phyloP scores from a whole-genome alignment of 2,888 invertebrate genomes.

The Frankliniella fusca region DNA sequence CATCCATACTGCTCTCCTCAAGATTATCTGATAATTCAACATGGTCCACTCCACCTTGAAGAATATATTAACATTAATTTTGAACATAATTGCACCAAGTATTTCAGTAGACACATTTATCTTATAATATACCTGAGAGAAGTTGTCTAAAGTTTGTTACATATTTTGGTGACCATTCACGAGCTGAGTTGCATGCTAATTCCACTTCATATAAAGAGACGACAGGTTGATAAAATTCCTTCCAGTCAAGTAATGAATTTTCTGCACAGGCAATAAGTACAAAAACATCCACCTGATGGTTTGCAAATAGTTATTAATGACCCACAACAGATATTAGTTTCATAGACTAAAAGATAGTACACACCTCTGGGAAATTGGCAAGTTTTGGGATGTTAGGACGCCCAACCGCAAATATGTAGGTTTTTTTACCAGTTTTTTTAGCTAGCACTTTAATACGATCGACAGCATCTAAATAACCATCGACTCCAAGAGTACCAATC shows the following conservation, averaged over 20 bases:
- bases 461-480: slow-evolving; percentile 71
- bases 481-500: slow-evolving; percentile 84
- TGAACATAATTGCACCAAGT: neutral
- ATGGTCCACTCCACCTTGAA: slow-evolving; percentile 45
- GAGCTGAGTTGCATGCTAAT: slow-evolving; percentile 63
- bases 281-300: slow-evolving; percentile 78
- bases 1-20: slow-evolving; percentile 51
- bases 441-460: slow-evolving; percentile 69
- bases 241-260: slow-evolving; percentile 75
- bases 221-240: slow-evolving; percentile 85
- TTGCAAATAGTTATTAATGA: slow-evolving; percentile 28
- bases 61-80: neutral
- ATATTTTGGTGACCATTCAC: slow-evolving; percentile 58
- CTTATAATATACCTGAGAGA: slow-evolving; percentile 54
- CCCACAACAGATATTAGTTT: slow-evolving; percentile 23
- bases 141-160: slow-evolving; percentile 72
- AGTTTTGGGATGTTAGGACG: slow-evolving; percentile 92
- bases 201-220: slow-evolving; percentile 91
- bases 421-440: slow-evolving; percentile 68
- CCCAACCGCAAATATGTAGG: slow-evolving; percentile 88
- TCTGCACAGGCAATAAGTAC: slow-evolving; percentile 89
- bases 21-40: slow-evolving; percentile 34
- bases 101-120: neutral
- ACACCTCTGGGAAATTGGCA: slow-evolving; percentile 86
- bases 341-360: slow-evolving; percentile 31